A percentile compares a stretch with the other conserved stretches of the same genome.
Evolutionary conservation across 2,797 vertebrate genomes (phyloP).

Genomic region (Acanthurus lineatus): DNA sequence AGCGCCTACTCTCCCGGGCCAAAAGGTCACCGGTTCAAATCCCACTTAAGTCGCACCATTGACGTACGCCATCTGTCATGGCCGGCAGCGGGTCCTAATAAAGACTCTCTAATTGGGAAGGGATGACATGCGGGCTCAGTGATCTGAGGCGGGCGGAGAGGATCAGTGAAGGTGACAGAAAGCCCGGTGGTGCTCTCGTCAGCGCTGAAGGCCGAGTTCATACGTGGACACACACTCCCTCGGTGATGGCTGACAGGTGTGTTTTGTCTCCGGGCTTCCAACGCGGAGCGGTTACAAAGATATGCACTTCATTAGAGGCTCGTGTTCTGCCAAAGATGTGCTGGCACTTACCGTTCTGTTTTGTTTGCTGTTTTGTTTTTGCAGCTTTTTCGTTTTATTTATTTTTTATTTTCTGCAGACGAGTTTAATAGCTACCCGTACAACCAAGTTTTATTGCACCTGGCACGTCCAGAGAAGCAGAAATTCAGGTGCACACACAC

Average conservation of each 20-base stretch:
- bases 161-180: conserved; percentile 76
- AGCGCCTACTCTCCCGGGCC: conserved; percentile 51
- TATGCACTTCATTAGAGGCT: conserved; percentile 6
- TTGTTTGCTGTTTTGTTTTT: conserved; percentile 27
- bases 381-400: conserved; percentile 20
- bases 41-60: conserved; percentile 77
- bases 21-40: conserved; percentile 81
- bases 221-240: conserved; percentile 12
- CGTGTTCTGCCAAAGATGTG: conserved; percentile 39
- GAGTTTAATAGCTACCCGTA: conserved; percentile 42
- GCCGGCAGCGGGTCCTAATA: conserved; percentile 71
- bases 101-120: conserved; percentile 82
- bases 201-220: conserved; percentile 40
- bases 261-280: conserved; percentile 11
- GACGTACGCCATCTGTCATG: conserved; percentile 83
- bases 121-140: conserved; percentile 77
- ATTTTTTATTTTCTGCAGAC: conserved; percentile 7
- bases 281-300: conserved; percentile 21
- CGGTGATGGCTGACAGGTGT: conserved; percentile 53
- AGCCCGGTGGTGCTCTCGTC: conserved; percentile 40
- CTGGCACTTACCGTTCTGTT: conserved; percentile 26
- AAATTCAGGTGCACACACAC: conserved; percentile 37
- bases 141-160: conserved; percentile 71
- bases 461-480: conserved; percentile 37
- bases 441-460: conserved; percentile 48